phyloP scores from a whole-genome alignment of 2,888 invertebrate genomes.

The Pristionchus fissidentatus region DNA sequence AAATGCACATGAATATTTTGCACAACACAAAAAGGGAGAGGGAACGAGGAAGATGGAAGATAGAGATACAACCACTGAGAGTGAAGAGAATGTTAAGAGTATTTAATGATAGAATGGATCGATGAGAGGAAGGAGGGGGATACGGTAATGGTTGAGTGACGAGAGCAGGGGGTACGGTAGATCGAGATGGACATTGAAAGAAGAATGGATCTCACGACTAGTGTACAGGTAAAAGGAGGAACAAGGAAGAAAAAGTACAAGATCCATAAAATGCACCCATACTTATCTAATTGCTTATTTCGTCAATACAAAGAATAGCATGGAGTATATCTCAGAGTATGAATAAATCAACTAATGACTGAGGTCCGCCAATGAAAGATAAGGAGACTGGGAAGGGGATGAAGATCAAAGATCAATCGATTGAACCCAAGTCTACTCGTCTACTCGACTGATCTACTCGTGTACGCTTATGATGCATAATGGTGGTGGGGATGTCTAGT shows the following conservation, averaged over 20 bases:
- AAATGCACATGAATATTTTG: conserved; percentile 44
- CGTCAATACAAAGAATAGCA: conserved; percentile 22
- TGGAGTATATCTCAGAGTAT: conserved; percentile 41
- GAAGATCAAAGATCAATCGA: conserved; percentile 11
- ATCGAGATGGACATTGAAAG: conserved; percentile 7
- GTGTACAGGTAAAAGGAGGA: conserved; percentile 31
- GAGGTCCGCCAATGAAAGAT: conserved; percentile 31
- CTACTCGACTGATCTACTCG: conserved; percentile 23
- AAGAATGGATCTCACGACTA: conserved; percentile 29
- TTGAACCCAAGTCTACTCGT: conserved; percentile 37
- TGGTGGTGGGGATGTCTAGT: conserved; percentile 9
- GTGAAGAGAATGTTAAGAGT: conserved; percentile 3
- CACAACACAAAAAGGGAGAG: conserved; percentile 22
- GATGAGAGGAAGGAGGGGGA: background rate
- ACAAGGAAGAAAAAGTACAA: conserved; percentile 32
- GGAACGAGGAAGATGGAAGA: conserved; percentile 29
- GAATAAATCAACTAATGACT: conserved; percentile 30
- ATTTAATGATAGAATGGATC: background rate
- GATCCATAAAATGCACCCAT: conserved; percentile 40
- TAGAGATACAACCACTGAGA: background rate
- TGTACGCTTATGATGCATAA: conserved; percentile 41
- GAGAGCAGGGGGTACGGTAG: conserved; percentile 12
- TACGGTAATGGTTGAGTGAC: conserved; percentile 44
- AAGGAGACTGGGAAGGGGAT: background rate
- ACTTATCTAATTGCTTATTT: conserved; percentile 39